Evolutionary conservation across 1,140 invertebrate species (phyloP), one percentile per base, ranked within the genome.

Genomic region (Atta texana): DNA sequence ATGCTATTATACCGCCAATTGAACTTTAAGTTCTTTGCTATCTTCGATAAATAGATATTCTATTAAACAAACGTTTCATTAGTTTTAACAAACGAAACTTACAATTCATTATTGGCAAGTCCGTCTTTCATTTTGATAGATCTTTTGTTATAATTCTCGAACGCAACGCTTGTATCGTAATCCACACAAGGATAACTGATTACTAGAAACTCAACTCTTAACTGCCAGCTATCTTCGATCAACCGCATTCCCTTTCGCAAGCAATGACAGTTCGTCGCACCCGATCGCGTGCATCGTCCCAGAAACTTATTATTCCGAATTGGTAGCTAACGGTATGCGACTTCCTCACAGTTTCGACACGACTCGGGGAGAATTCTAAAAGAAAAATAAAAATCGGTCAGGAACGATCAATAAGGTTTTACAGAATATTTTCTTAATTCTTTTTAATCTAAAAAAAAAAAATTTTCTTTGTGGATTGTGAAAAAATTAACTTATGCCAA

Each of bases 231-330:
- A 31, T 24, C n/a, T n/a, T 5, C 75, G 16, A 86, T 66, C 63
- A 53, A 66, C 51, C 49, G 31, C 59, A 55, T 57, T 68, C 55
- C 55, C 61, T 85, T 80, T 85, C 51, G 75, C 53, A 76, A 80
- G 34, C 59, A 51, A 57, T 12, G 28, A 66, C 74, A 81, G 59
- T 85, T 85, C 59, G 75, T 68, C 44, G 78, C 49, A 51, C 69
- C n/a, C 24, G 31, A 82, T 74, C 39, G 78, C 80, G 80, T 55
- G 68, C 53, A 82, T 74, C 24, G 80, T 84, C 57, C 55, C 57
- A 84, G 80, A 84, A 84, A 75, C 57, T 84, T 84, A 84, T 75
- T 84, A 84, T 84, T 84, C 80, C 44, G n/a, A 31, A 84, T 84
- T 74, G 55, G 44, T 84, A 24, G 69, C 24, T 84, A 84, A 84